Base-by-base conservation (phyloP, 2,797 vertebrate genomes). In the Nannoperca australis region DNA sequence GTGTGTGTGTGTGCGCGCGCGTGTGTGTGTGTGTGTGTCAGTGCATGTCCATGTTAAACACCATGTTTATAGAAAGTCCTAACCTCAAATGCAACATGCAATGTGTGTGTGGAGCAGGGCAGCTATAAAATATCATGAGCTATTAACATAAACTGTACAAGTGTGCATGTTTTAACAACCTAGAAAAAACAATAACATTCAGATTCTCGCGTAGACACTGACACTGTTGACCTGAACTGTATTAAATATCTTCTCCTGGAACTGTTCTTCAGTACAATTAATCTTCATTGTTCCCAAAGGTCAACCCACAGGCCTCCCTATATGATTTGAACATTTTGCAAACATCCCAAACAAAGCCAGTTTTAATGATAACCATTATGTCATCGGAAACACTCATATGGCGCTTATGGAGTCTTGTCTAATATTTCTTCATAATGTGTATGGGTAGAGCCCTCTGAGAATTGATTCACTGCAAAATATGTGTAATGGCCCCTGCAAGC, bases 251-350 rank as follows among this genome's bases (percentile, higher is more conserved):
- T 51, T 72, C n/a, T 65, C 49, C 34, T 65, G 59, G 24, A 83
- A 27, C 67, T 45, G 32, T 34, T 73, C 17, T 47, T 62, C 58
- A 61, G 8, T 61, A 3, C 44, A 73, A 65, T 80, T 60, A 69
- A 73, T 84, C 76, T 62, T 84, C 24, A 77, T 75, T 73, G 47
- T 81, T 71, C 32, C n/a, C 27, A 50, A 62, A 76, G 69, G 66
- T 65, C 36, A 71, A 68, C 38, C 53, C 3, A 4, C 42, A 65
- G 56, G 15, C 36, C 36, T 32, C 17, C 71, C 34, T 50, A 49
- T 72, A 79, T 60, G 32, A 84, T 54, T 49, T 20, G 3, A 63
- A 75, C 55, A 83, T 24, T 61, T 30, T n/a, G 5, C 22, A 61
- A 66, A 60, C 74, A 62, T 18, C 34, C 45, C 59, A 71, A 60